Percentiles rank a stretch among this genome's conserved stretches.
phyloP scores from a whole-genome alignment of 2,113 vertebrate genomes.

The Peromyscus californicus region DNA sequence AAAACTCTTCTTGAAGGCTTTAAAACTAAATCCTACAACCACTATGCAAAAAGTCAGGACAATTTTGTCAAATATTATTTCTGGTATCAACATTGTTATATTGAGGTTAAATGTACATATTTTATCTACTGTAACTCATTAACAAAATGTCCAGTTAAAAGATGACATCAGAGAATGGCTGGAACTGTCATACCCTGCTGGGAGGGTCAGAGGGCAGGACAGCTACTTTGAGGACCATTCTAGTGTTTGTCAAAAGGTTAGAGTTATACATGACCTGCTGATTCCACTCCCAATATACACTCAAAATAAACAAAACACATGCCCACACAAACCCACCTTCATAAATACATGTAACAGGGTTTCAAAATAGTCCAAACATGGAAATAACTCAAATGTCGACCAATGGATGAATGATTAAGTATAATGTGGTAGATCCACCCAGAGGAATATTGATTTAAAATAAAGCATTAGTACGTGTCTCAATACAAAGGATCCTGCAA shows the following conservation, averaged over 20 bases:
- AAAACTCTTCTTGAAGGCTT: background rate
- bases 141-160: constrained; percentile 27
- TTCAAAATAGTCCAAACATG: background rate
- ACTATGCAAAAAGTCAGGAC: constrained; percentile 44
- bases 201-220: background rate
- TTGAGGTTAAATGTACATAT: constrained; percentile 20
- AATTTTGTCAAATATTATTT: constrained; percentile 56
- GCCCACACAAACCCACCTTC: background rate
- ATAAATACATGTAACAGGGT: background rate
- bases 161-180: background rate
- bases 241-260: background rate
- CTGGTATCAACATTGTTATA: constrained; percentile 46
- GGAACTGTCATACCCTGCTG: background rate
- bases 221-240: background rate
- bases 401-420: background rate
- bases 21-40: constrained; percentile 65
- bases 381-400: background rate
- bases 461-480: too few species aligned
- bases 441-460: background rate
- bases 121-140: background rate
- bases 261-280: background rate
- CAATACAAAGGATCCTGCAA: background rate
- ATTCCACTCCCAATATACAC: background rate
- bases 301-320: background rate
- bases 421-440: background rate